These are phyloP conservation scores for Columbina picui DNA, from an alignment of 2,113 vertebrate species.

Conservation along the genomic window DNA sequence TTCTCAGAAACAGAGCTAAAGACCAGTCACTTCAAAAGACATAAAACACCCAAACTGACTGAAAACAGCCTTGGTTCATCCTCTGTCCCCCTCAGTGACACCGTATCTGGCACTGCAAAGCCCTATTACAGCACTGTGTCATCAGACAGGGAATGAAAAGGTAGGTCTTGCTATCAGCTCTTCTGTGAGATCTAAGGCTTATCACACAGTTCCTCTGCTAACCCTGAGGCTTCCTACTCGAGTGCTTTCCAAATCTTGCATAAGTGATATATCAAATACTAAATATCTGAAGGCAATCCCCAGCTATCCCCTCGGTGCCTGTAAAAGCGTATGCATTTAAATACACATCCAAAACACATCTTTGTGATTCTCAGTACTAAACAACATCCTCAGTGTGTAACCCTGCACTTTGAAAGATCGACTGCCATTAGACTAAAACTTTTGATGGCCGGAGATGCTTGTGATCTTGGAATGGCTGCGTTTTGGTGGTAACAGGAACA, in stretches of 20 bases:
- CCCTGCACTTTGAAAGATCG: background rate
- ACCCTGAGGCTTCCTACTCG: constrained; percentile 52
- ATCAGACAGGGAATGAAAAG: constrained; percentile 9
- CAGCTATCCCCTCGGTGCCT: background rate
- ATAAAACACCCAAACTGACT: background rate
- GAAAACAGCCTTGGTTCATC: background rate
- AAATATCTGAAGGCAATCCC: constrained; percentile 43
- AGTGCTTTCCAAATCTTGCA: constrained; percentile 24
- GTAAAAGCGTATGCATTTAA: background rate
- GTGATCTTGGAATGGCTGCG: background rate
- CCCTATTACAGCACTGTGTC: fast-evolving
- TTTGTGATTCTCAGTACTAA: background rate
- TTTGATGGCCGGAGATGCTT: background rate
- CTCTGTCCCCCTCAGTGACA: background rate
- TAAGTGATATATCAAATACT: constrained; percentile 52
- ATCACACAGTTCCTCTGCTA: constrained; percentile 36
- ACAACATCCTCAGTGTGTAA: background rate
- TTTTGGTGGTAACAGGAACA: background rate
- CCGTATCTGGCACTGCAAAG: background rate
- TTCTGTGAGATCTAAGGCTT: constrained; percentile 44
- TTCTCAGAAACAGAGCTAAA: constrained; percentile 11
- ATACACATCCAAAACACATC: background rate
- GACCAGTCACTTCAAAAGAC: background rate
- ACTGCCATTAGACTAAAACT: background rate
- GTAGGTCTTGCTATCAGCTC: constrained; percentile 29